Percentiles rank a stretch among this genome's conserved stretches.
Evolutionary conservation across 1,140 invertebrate genomes (phyloP).

Genomic region (Drosophila kohkoa): DNA sequence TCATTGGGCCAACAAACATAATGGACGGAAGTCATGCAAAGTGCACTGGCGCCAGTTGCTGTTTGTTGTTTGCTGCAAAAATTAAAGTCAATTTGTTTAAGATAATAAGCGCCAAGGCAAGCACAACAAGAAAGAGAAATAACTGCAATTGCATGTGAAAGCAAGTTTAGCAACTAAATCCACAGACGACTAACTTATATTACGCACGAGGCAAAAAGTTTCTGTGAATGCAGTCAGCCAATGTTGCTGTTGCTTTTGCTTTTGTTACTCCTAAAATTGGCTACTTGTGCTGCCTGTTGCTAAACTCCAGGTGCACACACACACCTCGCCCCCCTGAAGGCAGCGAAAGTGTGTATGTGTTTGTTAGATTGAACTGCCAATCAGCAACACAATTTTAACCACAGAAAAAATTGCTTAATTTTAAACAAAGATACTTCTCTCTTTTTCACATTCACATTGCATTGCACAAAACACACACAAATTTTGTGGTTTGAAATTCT

Average conservation of each 20-base stretch:
- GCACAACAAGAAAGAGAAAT: conserved; percentile 10
- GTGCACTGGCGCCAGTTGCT: conserved; percentile 50
- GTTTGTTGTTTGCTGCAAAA: conserved; percentile 42
- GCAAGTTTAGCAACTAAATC: conserved; percentile 51
- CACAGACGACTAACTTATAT: conserved; percentile 42
- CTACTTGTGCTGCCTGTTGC: conserved; percentile 14
- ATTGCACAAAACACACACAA: too few relatives aligned
- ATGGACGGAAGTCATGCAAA: conserved; percentile 74
- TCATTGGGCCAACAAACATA: conserved; percentile 37
- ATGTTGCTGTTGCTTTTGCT: neutral
- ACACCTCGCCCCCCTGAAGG: neutral
- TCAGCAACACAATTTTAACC: conserved; percentile 4
- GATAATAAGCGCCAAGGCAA: conserved; percentile 55
- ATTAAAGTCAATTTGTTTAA: conserved; percentile 77
- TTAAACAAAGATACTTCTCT: neutral
- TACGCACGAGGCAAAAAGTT: conserved; percentile 57
- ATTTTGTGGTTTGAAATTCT: conserved; percentile 19
- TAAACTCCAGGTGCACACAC: conserved; percentile 22
- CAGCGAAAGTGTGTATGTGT: too few relatives aligned
- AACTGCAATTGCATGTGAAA: neutral
- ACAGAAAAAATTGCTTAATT: neutral
- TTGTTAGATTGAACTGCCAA: conserved; percentile 31
- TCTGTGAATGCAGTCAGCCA: conserved; percentile 17
- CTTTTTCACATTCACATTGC: conserved; percentile 1
- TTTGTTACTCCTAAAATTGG: neutral